phyloP scores from a whole-genome alignment of 2,797 vertebrate genomes.

The Sphenodon punctatus region DNA sequence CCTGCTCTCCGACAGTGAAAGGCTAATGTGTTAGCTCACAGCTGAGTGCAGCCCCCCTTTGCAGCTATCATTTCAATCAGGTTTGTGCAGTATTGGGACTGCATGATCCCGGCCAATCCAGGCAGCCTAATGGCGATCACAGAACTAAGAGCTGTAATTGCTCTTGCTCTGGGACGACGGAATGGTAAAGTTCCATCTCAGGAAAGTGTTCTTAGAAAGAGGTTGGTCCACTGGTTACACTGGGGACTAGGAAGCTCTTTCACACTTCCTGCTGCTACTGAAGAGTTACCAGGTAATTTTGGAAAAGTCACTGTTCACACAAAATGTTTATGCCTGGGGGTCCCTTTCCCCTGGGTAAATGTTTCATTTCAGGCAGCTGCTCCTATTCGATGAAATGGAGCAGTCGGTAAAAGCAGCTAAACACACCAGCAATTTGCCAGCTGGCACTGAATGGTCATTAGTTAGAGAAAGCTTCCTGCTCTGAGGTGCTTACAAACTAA shows the following conservation, averaged over 20 bases:
- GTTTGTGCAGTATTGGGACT: constrained; percentile 33
- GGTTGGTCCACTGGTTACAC: background rate
- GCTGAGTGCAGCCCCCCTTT: background rate
- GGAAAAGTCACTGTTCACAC: background rate
- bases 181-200: background rate
- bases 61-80: constrained; percentile 41
- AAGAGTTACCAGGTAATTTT: background rate
- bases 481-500: no score
- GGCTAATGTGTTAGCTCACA: constrained; percentile 18
- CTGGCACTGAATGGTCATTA: no score
- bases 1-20: constrained; percentile 12
- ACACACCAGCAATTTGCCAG: no score
- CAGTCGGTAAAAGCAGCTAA: no score
- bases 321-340: no score
- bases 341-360: no score
- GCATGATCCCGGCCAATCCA: background rate
- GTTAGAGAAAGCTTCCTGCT: no score
- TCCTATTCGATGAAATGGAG: no score
- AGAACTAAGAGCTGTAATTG: background rate
- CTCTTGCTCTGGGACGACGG: fast-evolving
- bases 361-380: no score
- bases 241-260: background rate
- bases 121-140: background rate
- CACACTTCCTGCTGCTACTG: background rate
- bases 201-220: fast-evolving